These are phyloP conservation scores for Cerastis leucographa DNA, from an alignment of 2,888 invertebrate species.

Conservation along the genomic window DNA sequence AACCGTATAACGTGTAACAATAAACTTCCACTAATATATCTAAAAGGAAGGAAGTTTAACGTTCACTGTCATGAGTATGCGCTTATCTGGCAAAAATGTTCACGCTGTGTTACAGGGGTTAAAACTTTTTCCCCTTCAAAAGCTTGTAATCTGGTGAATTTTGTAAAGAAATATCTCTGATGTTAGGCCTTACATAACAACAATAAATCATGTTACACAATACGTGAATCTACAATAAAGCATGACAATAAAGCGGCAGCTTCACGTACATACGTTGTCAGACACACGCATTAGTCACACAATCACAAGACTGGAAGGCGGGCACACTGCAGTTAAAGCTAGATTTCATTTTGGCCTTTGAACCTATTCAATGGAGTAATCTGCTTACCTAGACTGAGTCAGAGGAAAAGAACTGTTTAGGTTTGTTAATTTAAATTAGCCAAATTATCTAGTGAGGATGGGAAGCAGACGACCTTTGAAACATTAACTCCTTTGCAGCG, in stretches of 20 bases:
- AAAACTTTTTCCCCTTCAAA: slow-evolving; percentile 17
- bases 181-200: slow-evolving; percentile 51
- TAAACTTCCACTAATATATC: slow-evolving; percentile 50
- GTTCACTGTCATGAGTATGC: slow-evolving; percentile 25
- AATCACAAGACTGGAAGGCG: slow-evolving; percentile 73
- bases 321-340: slow-evolving; percentile 80
- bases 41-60: slow-evolving; percentile 24
- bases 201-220: slow-evolving; percentile 65
- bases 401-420: slow-evolving; percentile 85
- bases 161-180: slow-evolving; percentile 30
- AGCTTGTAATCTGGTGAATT: slow-evolving; percentile 13
- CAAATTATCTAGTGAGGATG: slow-evolving; percentile 75
- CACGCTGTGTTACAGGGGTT: slow-evolving; percentile 4
- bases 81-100: slow-evolving; percentile 20
- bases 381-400: slow-evolving; percentile 77
- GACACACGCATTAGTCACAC: slow-evolving; percentile 72
- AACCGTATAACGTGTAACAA: slow-evolving; percentile 44
- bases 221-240: slow-evolving; percentile 49
- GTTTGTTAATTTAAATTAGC: slow-evolving; percentile 79
- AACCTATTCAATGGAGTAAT: slow-evolving; percentile 75
- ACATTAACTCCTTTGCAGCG: slow-evolving; percentile 39
- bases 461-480: slow-evolving; percentile 65
- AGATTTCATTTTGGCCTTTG: slow-evolving; percentile 80
- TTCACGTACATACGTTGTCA: slow-evolving; percentile 61
- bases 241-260: slow-evolving; percentile 55